Conservation (phyloP, 2,888 invertebrate species). For the Neelides folsomi region DNA sequence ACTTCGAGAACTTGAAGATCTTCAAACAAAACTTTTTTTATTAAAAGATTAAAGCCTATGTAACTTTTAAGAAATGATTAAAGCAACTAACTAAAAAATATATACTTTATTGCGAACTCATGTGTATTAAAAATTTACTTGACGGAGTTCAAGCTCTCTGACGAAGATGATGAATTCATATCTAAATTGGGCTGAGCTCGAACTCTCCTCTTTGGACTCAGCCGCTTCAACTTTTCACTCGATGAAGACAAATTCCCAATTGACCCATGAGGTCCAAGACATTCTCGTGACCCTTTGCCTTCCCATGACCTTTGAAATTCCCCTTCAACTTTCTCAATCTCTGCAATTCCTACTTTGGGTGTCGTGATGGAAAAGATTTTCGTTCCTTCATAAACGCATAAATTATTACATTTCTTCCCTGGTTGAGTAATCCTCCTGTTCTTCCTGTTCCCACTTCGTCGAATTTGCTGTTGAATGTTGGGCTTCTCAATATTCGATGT, state of each 20-base stretch:
- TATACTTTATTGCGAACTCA: too few species aligned
- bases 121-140: conserved; percentile 30
- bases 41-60: too few species aligned
- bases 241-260: conserved; percentile 36
- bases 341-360: too few species aligned
- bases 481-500: conserved; percentile 12
- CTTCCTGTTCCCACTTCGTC: conserved; percentile 50
- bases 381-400: too few species aligned
- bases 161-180: conserved; percentile 47
- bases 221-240: conserved; percentile 40
- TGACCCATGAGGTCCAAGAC: conserved; percentile 34
- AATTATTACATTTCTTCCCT: conserved; percentile 38
- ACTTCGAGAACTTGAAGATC: too few species aligned
- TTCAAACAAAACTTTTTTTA: too few species aligned
- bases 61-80: too few species aligned
- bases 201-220: conserved; percentile 47
- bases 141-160: conserved; percentile 47
- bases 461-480: conserved; percentile 46
- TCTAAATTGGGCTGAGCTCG: conserved; percentile 43
- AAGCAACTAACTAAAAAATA: too few species aligned
- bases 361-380: too few species aligned
- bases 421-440: conserved; percentile 19
- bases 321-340: neutral
- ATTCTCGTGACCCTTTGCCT: neutral
- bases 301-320: conserved; percentile 6